A percentile compares a stretch with the other conserved stretches of the same genome.
These are phyloP conservation scores for Corvus hawaiiensis DNA, from an alignment of 2,113 vertebrate genomes.

Conservation along the genomic window DNA sequence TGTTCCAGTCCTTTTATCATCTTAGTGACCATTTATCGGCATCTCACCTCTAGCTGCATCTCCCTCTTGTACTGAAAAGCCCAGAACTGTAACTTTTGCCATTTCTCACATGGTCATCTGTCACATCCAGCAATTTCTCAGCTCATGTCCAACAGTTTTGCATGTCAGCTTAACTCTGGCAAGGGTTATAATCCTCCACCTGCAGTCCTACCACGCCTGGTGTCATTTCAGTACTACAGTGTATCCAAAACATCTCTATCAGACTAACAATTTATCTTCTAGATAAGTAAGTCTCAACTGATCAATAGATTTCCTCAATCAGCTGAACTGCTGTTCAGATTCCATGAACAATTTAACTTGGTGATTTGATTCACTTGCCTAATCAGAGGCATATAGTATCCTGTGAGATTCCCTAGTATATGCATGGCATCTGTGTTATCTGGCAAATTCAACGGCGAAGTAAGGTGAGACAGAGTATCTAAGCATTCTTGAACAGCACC, in stretches of 20 bases:
- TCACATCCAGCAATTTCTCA: background rate
- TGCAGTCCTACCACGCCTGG: background rate
- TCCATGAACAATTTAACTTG: background rate
- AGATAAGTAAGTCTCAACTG: background rate
- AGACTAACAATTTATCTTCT: background rate
- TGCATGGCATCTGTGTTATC: background rate
- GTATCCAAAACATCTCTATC: background rate
- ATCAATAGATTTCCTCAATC: background rate
- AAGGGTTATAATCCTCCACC: background rate
- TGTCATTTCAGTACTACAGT: background rate
- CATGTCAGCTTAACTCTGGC: background rate
- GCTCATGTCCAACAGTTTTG: background rate
- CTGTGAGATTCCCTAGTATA: background rate
- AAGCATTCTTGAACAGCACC: background rate
- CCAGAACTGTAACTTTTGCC: background rate
- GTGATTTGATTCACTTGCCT: background rate
- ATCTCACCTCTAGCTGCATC: background rate
- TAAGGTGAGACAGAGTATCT: background rate
- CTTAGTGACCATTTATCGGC: background rate
- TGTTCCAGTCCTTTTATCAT: background rate
- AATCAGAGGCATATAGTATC: background rate
- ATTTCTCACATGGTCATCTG: background rate
- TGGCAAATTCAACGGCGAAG: background rate
- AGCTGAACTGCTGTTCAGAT: background rate
- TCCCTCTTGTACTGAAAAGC: background rate